These are phyloP conservation scores for Monochamus saltuarius DNA, from an alignment of 1,140 invertebrate genomes.

Conservation along the genomic window DNA sequence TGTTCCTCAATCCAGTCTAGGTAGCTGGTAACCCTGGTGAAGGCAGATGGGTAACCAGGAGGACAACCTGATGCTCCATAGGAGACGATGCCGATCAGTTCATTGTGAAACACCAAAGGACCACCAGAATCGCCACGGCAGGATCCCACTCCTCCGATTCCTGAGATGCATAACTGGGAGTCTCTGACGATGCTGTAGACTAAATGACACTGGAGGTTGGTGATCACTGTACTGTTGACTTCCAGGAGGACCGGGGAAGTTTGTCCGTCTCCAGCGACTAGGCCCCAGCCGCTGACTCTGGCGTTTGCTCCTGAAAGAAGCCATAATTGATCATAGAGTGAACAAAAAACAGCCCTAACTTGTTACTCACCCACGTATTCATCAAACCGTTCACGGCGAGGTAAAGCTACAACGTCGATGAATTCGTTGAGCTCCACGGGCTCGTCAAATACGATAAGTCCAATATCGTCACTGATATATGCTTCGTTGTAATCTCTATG, in stretches of 20 bases:
- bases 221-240: background rate
- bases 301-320: background rate
- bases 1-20: conserved; percentile 20
- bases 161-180: conserved; percentile 21
- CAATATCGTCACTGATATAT: background rate
- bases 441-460: background rate
- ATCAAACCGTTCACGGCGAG: no score
- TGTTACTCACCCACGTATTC: no score
- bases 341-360: no score
- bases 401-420: no score
- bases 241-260: background rate
- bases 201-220: background rate
- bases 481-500: background rate
- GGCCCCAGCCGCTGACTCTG: background rate
- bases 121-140: conserved; percentile 30
- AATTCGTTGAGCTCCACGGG: background rate
- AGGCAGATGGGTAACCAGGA: conserved; percentile 17
- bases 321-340: no score
- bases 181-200: conserved; percentile 8
- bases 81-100: conserved; percentile 26
- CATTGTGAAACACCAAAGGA: conserved; percentile 19
- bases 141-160: background rate
- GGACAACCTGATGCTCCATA: conserved; percentile 15
- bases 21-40: conserved; percentile 30
- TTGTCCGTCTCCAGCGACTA: no score